A percentile compares a stretch with the other conserved stretches of the same genome.
Evolutionary conservation across 2,113 vertebrate species (phyloP).

Genomic region (Gymnorhina tibicen): DNA sequence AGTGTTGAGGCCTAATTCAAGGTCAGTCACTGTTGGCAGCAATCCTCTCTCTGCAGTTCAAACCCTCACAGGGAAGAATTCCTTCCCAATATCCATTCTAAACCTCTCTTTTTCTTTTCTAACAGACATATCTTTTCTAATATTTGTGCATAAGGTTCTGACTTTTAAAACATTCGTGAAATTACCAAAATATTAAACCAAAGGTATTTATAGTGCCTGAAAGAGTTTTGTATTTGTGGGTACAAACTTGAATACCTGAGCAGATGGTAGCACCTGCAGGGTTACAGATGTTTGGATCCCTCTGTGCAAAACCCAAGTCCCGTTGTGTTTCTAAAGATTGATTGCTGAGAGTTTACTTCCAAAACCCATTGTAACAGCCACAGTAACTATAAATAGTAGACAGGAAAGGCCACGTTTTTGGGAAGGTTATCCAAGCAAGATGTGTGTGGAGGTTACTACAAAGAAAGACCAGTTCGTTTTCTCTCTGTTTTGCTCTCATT

Average conservation of each 20-base stretch:
- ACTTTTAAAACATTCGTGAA: not conserved
- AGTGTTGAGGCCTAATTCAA: not conserved
- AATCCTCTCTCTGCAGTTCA: not conserved
- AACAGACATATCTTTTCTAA: not conserved
- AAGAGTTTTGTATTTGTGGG: not conserved
- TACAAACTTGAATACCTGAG: not conserved
- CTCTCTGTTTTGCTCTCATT: not conserved
- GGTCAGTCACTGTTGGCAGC: not conserved
- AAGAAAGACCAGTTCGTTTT: not conserved
- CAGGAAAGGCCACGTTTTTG: not conserved
- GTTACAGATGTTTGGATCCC: not conserved
- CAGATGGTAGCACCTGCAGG: slow-evolving; percentile 9
- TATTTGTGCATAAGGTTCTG: not conserved
- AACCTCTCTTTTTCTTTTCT: not conserved
- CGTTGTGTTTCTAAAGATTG: not conserved
- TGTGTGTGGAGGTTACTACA: not conserved
- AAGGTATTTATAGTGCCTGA: not conserved
- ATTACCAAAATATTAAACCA: not conserved
- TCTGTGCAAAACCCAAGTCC: not conserved
- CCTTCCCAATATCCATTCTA: not conserved
- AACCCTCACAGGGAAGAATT: not conserved
- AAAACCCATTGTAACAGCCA: not conserved
- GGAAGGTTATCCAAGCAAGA: not conserved
- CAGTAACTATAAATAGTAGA: not conserved
- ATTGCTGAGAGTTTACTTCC: not conserved